Evolutionary conservation across 2,797 vertebrate genomes (phyloP).

Genomic region (Phoxinus dragarum): DNA sequence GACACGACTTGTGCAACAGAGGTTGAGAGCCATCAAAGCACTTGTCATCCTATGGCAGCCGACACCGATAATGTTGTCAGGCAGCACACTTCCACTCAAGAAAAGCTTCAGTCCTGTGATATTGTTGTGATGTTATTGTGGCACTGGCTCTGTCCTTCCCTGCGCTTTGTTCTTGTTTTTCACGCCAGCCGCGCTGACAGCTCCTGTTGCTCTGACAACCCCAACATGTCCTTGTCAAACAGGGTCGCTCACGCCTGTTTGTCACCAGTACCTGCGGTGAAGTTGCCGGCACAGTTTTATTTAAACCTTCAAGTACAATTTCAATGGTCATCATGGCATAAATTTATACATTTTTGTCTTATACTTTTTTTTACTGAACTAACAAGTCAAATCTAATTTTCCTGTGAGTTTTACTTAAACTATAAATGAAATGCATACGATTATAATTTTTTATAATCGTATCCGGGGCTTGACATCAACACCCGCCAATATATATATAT

Average conservation of each 20-base stretch:
- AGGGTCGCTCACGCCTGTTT: constrained; percentile 54
- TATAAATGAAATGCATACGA: neutral
- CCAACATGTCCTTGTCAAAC: constrained; percentile 57
- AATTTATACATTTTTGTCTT: neutral
- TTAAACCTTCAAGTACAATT: neutral
- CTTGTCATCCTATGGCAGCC: constrained; percentile 46
- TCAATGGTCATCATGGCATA: neutral
- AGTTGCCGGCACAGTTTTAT: constrained; percentile 4
- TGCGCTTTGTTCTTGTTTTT: constrained; percentile 45
- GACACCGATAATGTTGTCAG: constrained; percentile 46
- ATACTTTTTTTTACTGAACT: too few relatives aligned
- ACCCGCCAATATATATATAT: too few relatives aligned
- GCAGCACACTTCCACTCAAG: constrained; percentile 39
- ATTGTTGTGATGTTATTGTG: constrained; percentile 51
- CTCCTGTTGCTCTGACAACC: constrained; percentile 59
- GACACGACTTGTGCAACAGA: constrained; percentile 42
- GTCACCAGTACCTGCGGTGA: constrained; percentile 50
- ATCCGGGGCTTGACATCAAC: too few relatives aligned
- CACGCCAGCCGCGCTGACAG: constrained; percentile 46
- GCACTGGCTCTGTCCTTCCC: constrained; percentile 35
- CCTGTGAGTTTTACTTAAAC: neutral
- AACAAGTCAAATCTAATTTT: neutral
- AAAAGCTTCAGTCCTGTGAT: constrained; percentile 37
- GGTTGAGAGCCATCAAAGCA: constrained; percentile 53
- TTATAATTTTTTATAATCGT: too few relatives aligned